Conservation (phyloP, 2,113 vertebrate genomes). For the Dipodomys merriami region DNA sequence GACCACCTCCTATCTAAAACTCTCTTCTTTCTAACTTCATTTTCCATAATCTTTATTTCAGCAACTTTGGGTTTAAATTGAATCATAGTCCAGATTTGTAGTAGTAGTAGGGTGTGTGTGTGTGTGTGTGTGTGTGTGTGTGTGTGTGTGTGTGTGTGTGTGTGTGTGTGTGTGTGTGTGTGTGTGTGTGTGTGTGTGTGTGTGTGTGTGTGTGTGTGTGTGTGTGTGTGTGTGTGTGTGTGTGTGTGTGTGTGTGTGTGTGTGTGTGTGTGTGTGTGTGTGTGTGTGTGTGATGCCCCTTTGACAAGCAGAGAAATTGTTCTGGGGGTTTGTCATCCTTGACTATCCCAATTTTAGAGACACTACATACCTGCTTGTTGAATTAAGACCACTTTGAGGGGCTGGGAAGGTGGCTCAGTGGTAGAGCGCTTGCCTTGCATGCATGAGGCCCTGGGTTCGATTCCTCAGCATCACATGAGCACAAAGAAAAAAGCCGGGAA, state of each 20-base stretch:
- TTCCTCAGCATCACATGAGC: too few relatives aligned
- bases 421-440: too few relatives aligned
- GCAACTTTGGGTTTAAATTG: conserved; percentile 8
- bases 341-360: background rate
- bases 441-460: too few relatives aligned
- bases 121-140: background rate
- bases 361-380: conserved; percentile 9
- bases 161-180: background rate
- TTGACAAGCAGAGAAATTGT: background rate
- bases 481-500: too few relatives aligned
- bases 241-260: background rate
- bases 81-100: background rate
- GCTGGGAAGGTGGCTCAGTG: too few relatives aligned
- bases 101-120: background rate
- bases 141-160: background rate
- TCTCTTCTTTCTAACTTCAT: background rate
- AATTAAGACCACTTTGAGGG: conserved; percentile 26
- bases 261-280: background rate
- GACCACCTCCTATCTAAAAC: background rate
- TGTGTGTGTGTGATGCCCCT: background rate
- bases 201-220: background rate
- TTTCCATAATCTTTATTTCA: conserved; percentile 5
- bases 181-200: background rate
- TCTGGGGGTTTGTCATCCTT: background rate
- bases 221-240: background rate